A percentile compares a stretch with the other conserved stretches of the same genome.
Conservation (phyloP, 2,888 invertebrate genomes). For the Mythimna lalbum region DNA sequence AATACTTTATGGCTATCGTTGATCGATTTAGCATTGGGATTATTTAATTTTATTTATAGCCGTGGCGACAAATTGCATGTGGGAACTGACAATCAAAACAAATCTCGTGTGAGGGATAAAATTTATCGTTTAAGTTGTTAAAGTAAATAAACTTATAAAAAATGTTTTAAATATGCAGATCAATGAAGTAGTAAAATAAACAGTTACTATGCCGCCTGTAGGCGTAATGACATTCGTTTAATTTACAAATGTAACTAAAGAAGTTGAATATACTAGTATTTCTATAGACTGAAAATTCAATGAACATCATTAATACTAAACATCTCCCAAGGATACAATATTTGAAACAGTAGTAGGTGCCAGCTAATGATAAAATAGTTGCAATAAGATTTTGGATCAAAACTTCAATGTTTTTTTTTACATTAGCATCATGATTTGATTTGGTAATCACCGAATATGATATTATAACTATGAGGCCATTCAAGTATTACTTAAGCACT, state of each 20-base stretch:
- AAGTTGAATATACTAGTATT: not conserved
- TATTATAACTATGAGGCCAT: no score
- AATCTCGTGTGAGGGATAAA: constrained; percentile 21
- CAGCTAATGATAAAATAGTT: not conserved
- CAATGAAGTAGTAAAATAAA: constrained; percentile 22
- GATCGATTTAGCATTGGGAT: constrained; percentile 54
- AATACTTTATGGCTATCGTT: constrained; percentile 45
- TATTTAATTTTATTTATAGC: constrained; percentile 45
- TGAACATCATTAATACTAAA: not conserved
- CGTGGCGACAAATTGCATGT: constrained; percentile 33
- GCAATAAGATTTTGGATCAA: no score
- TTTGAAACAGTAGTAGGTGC: no score
- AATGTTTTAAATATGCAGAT: constrained; percentile 19
- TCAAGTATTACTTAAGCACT: no score
- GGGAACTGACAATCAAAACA: constrained; percentile 31
- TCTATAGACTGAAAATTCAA: no score
- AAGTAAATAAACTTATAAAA: constrained; percentile 21
- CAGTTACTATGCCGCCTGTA: constrained; percentile 12
- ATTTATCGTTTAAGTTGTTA: not conserved
- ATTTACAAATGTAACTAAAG: not conserved
- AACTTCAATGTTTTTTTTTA: no score
- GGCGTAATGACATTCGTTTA: not conserved
- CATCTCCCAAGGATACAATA: not conserved
- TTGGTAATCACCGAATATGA: no score
- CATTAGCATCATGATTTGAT: no score